Percentiles rank a stretch among this genome's conserved stretches.
phyloP scores from a whole-genome alignment of 2,888 invertebrate species.

The Eilema caniola region DNA sequence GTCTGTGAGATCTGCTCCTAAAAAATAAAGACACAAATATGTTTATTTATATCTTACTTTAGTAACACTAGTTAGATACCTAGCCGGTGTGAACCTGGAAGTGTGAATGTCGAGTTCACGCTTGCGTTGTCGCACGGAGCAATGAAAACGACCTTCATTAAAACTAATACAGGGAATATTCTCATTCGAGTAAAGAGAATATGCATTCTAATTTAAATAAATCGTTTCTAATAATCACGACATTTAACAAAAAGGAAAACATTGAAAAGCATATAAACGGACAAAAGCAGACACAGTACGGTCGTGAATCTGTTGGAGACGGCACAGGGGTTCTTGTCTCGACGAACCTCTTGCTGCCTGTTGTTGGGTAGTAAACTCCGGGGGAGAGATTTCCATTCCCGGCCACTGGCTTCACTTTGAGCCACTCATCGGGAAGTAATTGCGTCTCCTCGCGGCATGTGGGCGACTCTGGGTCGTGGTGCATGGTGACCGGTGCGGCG shows the following conservation, averaged over 20 bases:
- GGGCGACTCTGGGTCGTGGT: constrained; percentile 83
- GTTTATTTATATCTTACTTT: constrained; percentile 58
- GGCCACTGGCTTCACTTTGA: constrained; percentile 78
- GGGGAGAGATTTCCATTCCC: constrained; percentile 83
- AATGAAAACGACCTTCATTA: constrained; percentile 72
- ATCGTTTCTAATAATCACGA: constrained; percentile 57
- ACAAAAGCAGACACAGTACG: constrained; percentile 82
- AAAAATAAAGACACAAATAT: constrained; percentile 60
- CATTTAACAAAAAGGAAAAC: constrained; percentile 50
- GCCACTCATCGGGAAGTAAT: constrained; percentile 83
- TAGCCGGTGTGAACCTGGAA: constrained; percentile 59
- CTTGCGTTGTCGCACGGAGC: constrained; percentile 60
- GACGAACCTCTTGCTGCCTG: constrained; percentile 84
- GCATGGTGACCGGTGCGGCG: constrained; percentile 72
- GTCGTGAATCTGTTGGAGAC: constrained; percentile 72
- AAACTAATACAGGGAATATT: constrained; percentile 78
- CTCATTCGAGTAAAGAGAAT: constrained; percentile 60
- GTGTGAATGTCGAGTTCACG: constrained; percentile 77
- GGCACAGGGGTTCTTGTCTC: constrained; percentile 71
- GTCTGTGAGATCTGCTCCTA: constrained; percentile 90
- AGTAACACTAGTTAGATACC: constrained; percentile 63
- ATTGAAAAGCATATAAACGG: constrained; percentile 59
- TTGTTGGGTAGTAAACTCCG: constrained; percentile 84
- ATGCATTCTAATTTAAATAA: constrained; percentile 67
- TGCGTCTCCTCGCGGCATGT: constrained; percentile 81